phyloP scores from a whole-genome alignment of 2,113 vertebrate species.

The Oostethus manadensis region DNA sequence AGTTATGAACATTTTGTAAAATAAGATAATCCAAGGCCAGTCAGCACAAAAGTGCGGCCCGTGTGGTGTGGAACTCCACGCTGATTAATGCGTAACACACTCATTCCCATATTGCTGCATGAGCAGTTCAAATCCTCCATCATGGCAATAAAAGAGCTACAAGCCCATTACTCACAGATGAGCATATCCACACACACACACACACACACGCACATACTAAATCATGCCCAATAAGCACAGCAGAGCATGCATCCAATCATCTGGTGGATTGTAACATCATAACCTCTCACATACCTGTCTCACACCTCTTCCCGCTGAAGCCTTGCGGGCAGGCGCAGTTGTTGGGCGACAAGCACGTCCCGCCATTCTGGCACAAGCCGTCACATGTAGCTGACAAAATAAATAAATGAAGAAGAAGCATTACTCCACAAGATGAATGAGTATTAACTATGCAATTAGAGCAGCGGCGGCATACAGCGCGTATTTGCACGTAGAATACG shows the following conservation, averaged over 20 bases:
- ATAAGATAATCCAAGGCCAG: not conserved
- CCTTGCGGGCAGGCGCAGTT: constrained; percentile 92
- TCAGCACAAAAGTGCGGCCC: constrained; percentile 7
- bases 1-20: no score
- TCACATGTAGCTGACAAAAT: constrained; percentile 84
- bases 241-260: constrained; percentile 21
- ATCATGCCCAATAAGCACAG: constrained; percentile 2
- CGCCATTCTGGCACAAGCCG: constrained; percentile 90
- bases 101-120: constrained; percentile 52
- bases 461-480: constrained; percentile 41
- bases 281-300: constrained; percentile 80
- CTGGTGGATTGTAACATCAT: constrained; percentile 12
- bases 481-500: constrained; percentile 62
- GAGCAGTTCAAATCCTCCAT: constrained; percentile 48
- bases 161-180: constrained; percentile 44
- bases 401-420: constrained; percentile 17
- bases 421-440: constrained; percentile 61
- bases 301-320: constrained; percentile 91
- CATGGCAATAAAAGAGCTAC: constrained; percentile 37
- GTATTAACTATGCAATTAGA: constrained; percentile 62
- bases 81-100: constrained; percentile 56
- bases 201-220: not conserved
- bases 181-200: constrained; percentile 18
- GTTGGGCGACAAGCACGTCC: constrained; percentile 88
- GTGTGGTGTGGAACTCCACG: constrained; percentile 13